Percentiles rank a stretch among this genome's conserved stretches.
phyloP scores from a whole-genome alignment of 1,140 invertebrate genomes.

The Diuraphis noxia region DNA sequence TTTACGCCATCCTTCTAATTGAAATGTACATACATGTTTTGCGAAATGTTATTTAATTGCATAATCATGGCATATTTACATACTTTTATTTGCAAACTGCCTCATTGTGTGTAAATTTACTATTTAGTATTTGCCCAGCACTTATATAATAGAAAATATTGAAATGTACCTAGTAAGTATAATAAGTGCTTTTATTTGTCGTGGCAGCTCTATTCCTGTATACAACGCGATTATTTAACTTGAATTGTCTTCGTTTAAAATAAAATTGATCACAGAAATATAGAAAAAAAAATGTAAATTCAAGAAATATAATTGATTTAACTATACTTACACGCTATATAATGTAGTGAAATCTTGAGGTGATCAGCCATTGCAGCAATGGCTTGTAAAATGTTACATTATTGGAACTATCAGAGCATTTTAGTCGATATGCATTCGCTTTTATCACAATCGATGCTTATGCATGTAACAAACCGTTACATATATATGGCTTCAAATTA shows the following conservation, averaged over 20 bases:
- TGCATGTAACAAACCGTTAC: background rate
- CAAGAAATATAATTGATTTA: no score
- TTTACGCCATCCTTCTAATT: background rate
- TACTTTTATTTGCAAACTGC: background rate
- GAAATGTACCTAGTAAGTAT: background rate
- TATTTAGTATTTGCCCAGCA: background rate
- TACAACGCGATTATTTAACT: background rate
- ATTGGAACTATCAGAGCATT: background rate
- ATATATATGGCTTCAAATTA: background rate
- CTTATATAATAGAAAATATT: background rate
- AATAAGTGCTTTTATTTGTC: background rate
- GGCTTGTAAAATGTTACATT: background rate
- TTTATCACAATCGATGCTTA: background rate
- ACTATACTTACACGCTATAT: background rate
- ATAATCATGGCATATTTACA: background rate
- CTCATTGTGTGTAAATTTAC: background rate
- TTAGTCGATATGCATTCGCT: background rate
- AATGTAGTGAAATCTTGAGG: background rate
- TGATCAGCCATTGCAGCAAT: background rate
- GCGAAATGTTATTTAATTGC: background rate
- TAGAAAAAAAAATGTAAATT: no score
- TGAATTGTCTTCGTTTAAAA: background rate
- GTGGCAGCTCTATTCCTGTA: background rate
- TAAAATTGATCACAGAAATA: background rate
- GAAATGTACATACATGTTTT: background rate